phyloP scores from a whole-genome alignment of 37 sponge, comb jelly and placozoan species.

The Ephydatia muelleri region DNA sequence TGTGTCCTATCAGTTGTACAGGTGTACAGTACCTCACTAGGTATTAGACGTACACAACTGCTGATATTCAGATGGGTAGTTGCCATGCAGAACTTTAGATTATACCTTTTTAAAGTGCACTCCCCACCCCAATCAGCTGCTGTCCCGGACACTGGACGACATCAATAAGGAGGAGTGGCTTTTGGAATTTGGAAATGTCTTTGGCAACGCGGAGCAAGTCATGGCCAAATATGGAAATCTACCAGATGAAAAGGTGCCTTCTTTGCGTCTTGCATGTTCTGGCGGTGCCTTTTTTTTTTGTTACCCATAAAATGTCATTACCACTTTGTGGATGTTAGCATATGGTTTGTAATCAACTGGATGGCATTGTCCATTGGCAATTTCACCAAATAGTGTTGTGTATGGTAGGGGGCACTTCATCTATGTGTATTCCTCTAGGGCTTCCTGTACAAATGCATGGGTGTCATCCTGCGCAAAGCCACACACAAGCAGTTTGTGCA shows the following conservation, averaged over 20 bases:
- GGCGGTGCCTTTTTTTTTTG: not conserved
- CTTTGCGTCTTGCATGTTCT: not conserved
- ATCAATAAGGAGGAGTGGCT: conserved; percentile 93
- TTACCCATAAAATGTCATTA: not conserved
- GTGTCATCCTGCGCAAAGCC: conserved; percentile 89
- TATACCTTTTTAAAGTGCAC: not conserved
- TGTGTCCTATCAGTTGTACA: conserved; percentile 76
- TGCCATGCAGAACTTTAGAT: too few relatives aligned
- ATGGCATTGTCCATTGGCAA: too few relatives aligned
- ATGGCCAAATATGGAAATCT: conserved; percentile 48
- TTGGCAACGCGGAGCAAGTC: conserved; percentile 63
- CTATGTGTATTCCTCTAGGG: conserved; percentile 31
- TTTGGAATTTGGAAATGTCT: conserved; percentile 65
- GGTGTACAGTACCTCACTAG: too few relatives aligned
- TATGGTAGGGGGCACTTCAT: not conserved
- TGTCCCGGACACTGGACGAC: conserved; percentile 82
- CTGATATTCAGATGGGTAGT: too few relatives aligned
- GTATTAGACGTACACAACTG: too few relatives aligned
- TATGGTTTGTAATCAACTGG: too few relatives aligned
- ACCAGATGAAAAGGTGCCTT: conserved; percentile 83
- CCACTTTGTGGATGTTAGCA: not conserved
- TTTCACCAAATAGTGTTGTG: too few relatives aligned
- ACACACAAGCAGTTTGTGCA: conserved; percentile 84
- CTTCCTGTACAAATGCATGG: conserved; percentile 92
- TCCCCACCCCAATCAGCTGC: conserved; percentile 48